Base-by-base conservation (phyloP, 2,113 vertebrate species). In the Hemicordylus capensis region DNA sequence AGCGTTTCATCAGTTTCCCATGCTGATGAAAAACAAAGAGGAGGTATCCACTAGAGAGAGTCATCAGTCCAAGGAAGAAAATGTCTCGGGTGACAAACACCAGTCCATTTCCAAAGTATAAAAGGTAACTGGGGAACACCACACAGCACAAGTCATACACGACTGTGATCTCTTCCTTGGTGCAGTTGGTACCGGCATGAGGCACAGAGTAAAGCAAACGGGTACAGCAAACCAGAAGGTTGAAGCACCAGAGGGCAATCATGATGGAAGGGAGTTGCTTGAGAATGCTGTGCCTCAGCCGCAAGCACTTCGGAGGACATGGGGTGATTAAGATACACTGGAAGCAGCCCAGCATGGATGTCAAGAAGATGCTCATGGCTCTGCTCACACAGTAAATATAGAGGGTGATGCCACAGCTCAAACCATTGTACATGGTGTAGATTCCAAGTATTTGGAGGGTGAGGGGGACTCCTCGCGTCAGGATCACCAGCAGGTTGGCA, bases 91-190 rank as follows among this genome's bases (percentile, higher is more conserved):
- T 59, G 46, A 90, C 87, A 79, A 86, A 89, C 28, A 87, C 61
- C 8, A 67, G 37, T 20, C 89, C 91, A 28, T 86, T 92, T 10
- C 83, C 90, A 44, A 93, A 54, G 44, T 94, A 93, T 1, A 89
- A 64, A 14, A 63, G 15, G 24, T 14, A 39, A 48, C 37, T 89
- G 19, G 89, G 91, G 26, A 91, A 93, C n/a, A 84, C 59, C 46
- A 93, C 88, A 59, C 89, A 87, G 80, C 93, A 93, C 76, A 89
- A 94, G n/a, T 88, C 86, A 74, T 92, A 90, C 56, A 89, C 85
- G 37, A 91, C 81, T 10, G 87, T 84, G 64, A 81, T 85, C 28
- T 84, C 79, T 44, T 88, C 85, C 17, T 83, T 75, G 54, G 74
- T 78, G 12, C 48, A 85, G n/a, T 89, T 90, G 31, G 84, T 83